phyloP scores from a whole-genome alignment of 2,113 vertebrate species.

The Dasyornis broadbenti region DNA sequence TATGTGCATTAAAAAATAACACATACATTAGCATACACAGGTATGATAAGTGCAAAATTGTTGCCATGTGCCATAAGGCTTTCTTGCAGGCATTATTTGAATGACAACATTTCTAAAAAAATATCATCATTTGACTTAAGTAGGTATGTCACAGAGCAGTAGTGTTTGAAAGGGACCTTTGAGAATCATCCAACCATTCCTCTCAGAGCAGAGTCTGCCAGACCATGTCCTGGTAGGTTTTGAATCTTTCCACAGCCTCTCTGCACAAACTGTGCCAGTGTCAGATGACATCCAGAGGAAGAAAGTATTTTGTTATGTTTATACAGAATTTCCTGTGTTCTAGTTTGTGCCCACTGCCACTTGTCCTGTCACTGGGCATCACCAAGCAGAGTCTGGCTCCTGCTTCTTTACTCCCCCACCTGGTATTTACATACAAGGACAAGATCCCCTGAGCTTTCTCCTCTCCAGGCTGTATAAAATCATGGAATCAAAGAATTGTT shows the following conservation, averaged over 20 bases:
- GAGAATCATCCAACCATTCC: neutral
- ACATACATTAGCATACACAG: neutral
- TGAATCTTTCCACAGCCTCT: neutral
- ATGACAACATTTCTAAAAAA: neutral
- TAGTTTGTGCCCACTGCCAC: neutral
- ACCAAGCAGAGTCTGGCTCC: neutral
- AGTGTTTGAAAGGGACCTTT: neutral
- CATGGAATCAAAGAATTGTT: neutral
- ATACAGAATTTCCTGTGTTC: neutral
- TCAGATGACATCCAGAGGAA: neutral
- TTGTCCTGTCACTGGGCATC: neutral
- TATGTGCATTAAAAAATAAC: neutral
- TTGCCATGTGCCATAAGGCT: neutral
- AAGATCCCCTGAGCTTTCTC: neutral
- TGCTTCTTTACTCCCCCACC: neutral
- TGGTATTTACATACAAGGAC: neutral
- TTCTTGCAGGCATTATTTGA: neutral
- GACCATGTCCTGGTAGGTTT: neutral
- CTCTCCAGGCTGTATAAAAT: neutral
- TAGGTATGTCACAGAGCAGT: neutral
- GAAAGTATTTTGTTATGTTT: neutral
- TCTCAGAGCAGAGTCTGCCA: neutral
- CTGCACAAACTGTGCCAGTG: neutral
- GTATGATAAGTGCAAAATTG: neutral
- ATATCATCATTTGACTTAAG: neutral